Evolutionary conservation across 2,797 vertebrate genomes (phyloP), one percentile per base, ranked within the genome.

Genomic region (Parauchenoglanis ngamensis): DNA sequence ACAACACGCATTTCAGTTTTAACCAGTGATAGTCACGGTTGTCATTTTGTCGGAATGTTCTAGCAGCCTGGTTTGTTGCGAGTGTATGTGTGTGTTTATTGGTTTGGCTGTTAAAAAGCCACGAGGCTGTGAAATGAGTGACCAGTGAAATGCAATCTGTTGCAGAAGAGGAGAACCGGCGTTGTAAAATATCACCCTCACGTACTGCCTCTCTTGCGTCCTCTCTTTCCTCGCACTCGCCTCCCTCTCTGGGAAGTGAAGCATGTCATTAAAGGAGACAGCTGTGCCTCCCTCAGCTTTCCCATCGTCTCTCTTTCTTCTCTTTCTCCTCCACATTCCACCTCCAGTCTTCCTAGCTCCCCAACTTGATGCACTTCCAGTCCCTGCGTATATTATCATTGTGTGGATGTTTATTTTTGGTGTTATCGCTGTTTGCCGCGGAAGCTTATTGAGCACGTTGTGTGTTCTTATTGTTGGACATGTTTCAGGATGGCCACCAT

Each of bases 141-240:
- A 86, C 90, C 92, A 91, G 92, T 94, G 93, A 93, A 94, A 94
- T 91, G 85, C 92, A 94, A 92, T 94, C 92, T 94, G 93, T 91
- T 94, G 88, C 91, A 86, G 88, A 68, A 85, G 82, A 91, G 90
- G 90, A 92, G 89, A 85, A 92, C 92, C 92, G 91, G 92, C 90
- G 93, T 90, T 90, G 91, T 93, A 92, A 93, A 93, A 89, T 59
- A 84, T 67, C 31, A 40, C 23, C 83, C 54, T 75, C 86, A 67
- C 46, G 61, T 52, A 67, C 63, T 1, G n/a, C 31, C 21, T 75
- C 88, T 80, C 63, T 79, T 21, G 25, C 73, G 56, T 82, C n/a
- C 56, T 80, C 73, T 75, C 46, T 59, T 63, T 76, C 83, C 67
- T 31, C 17, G 19, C 4, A 4, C 68, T 46, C 68, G 23, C 56